A percentile compares a stretch with the other conserved stretches of the same genome.
Conservation (phyloP, 2,113 vertebrate species). For the Forbesichthys papilliferus region DNA sequence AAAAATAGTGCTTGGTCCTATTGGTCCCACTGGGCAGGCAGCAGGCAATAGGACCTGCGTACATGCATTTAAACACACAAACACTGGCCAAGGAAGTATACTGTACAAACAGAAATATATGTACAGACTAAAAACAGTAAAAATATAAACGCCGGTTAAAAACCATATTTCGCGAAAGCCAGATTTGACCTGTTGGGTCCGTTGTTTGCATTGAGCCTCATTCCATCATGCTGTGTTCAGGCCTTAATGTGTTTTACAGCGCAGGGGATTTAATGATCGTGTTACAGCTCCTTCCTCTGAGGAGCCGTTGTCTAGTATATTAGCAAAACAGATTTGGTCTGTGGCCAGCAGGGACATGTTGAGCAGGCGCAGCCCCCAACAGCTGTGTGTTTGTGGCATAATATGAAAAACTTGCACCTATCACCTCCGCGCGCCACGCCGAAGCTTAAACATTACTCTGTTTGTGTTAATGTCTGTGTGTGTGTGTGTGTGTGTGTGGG, state of each 20-base stretch:
- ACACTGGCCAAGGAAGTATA: no score
- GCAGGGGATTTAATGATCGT: constrained; percentile 61
- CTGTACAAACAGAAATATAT: no score
- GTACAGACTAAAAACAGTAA: no score
- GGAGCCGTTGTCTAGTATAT: constrained; percentile 36
- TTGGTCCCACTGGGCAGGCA: no score
- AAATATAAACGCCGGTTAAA: no score
- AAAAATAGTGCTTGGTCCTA: no score
- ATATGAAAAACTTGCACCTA: constrained; percentile 10
- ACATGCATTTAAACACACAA: no score
- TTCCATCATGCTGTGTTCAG: constrained; percentile 48
- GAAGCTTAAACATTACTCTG: not conserved
- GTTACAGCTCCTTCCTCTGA: constrained; percentile 54
- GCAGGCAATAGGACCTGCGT: no score
- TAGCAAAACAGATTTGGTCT: constrained; percentile 41
- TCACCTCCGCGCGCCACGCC: constrained; percentile 8
- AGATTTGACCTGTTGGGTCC: constrained; percentile 23
- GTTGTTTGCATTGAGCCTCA: constrained; percentile 61
- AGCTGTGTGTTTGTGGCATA: constrained; percentile 52
- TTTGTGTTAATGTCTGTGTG: constrained; percentile 1
- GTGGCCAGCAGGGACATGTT: constrained; percentile 40
- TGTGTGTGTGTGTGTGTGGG: constrained; percentile 13
- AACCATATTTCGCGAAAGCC: no score
- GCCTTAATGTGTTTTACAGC: constrained; percentile 71
- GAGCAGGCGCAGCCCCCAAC: constrained; percentile 29